These are phyloP conservation scores for Pardalotus punctatus DNA, from an alignment of 2,113 vertebrate species.

Conservation along the genomic window DNA sequence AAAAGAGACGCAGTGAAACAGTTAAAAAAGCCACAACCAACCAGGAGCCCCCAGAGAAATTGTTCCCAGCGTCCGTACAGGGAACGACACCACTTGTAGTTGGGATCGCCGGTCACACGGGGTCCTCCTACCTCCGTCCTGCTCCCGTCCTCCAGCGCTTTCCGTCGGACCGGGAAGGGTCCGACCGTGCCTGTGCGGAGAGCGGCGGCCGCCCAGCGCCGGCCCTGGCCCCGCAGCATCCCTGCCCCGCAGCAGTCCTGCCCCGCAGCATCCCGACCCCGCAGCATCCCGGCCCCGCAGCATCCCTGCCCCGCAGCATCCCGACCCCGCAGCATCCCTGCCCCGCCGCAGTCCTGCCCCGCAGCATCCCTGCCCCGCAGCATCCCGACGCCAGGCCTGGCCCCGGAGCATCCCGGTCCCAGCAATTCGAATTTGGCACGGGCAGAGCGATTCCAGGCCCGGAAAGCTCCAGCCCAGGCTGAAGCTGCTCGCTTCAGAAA, in stretches of 20 bases:
- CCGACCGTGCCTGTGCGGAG: not conserved
- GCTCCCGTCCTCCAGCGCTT: not conserved
- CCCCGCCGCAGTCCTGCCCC: too few relatives aligned
- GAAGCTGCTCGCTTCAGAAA: not conserved
- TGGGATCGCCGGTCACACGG: slow-evolving; percentile 1
- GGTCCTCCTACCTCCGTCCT: slow-evolving; percentile 34
- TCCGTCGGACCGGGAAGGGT: not conserved
- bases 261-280: not conserved
- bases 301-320: not conserved
- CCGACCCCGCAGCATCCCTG: accelerated
- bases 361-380: not conserved
- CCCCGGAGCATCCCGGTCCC: not conserved
- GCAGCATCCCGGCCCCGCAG: not conserved
- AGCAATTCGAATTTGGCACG: not conserved
- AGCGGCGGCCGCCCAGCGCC: not conserved
- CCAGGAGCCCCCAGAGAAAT: not conserved
- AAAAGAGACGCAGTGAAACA: not conserved
- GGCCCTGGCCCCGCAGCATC: not conserved
- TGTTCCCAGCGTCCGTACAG: not conserved
- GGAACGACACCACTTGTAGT: not conserved
- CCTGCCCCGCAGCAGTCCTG: not conserved
- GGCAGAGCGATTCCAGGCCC: not conserved
- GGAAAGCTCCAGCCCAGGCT: not conserved
- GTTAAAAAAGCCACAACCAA: not conserved
- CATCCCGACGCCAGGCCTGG: not conserved